A percentile compares a stretch with the other conserved stretches of the same genome.
Conservation (phyloP, 2,113 vertebrate genomes). For the Morone saxatilis region DNA sequence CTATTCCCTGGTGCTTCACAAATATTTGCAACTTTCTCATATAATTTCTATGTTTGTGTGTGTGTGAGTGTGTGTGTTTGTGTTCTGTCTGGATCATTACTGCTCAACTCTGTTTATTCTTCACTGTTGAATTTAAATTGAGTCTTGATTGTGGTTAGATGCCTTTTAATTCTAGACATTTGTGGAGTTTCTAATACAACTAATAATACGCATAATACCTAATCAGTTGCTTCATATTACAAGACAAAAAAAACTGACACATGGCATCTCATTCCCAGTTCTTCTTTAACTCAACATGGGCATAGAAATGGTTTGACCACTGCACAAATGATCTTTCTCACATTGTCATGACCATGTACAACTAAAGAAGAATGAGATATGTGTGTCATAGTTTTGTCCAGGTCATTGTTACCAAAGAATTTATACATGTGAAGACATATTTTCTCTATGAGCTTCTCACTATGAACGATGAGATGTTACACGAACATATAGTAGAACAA, state of each 20-base stretch:
- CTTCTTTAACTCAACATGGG: not conserved
- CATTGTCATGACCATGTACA: not conserved
- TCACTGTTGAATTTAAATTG: not conserved
- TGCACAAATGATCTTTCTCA: not conserved
- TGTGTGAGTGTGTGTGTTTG: not conserved
- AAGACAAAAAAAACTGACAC: not conserved
- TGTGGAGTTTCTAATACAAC: not conserved
- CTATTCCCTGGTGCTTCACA: conserved; percentile 43
- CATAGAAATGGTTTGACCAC: not conserved
- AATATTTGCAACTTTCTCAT: conserved; percentile 45
- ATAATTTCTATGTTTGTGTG: not conserved
- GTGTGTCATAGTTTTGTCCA: not conserved
- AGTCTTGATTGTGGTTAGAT: not conserved
- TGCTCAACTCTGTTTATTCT: not conserved
- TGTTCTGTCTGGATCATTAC: not conserved
- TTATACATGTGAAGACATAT: not conserved
- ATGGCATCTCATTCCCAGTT: not conserved
- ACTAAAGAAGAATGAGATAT: not conserved
- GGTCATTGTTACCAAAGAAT: not conserved
- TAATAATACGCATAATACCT: not conserved
- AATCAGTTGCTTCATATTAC: not conserved
- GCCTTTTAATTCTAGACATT: not conserved
- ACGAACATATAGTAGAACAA: not conserved
- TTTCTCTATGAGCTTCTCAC: not conserved
- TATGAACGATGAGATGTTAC: not conserved